A percentile compares a stretch with the other conserved stretches of the same genome.
phyloP scores from a whole-genome alignment of 2,113 vertebrate genomes.

The Kobus ellipsiprymnus region DNA sequence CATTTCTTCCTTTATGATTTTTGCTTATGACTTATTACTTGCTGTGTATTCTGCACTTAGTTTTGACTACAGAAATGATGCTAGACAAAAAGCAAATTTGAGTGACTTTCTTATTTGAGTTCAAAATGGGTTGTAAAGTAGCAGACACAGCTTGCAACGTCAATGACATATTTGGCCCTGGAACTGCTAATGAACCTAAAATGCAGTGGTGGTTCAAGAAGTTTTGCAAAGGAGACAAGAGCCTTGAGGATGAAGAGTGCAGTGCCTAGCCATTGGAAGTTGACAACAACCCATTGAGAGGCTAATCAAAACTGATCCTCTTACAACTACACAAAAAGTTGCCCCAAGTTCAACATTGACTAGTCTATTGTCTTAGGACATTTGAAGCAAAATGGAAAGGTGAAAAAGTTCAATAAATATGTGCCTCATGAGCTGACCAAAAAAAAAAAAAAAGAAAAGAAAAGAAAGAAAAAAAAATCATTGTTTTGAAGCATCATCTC shows the following conservation, averaged over 20 bases:
- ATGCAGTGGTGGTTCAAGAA: neutral
- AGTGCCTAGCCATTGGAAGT: neutral
- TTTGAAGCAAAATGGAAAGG: neutral
- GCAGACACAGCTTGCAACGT: neutral
- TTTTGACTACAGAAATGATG: neutral
- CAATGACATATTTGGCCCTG: neutral
- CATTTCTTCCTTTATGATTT: neutral
- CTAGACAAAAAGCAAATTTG: neutral
- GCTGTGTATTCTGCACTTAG: neutral
- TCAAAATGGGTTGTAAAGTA: neutral
- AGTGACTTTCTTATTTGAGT: neutral
- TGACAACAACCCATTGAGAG: neutral
- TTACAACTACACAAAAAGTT: neutral
- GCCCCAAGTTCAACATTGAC: neutral
- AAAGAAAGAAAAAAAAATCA: neutral
- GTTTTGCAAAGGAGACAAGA: neutral
- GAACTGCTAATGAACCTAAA: neutral
- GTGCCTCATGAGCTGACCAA: neutral
- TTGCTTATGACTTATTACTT: neutral
- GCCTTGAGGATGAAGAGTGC: neutral
- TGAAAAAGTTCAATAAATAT: neutral
- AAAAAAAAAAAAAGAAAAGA: neutral
- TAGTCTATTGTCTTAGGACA: neutral
- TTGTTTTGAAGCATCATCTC: neutral
- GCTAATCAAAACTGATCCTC: neutral